These are phyloP conservation scores for Drosophila mimica DNA, from an alignment of 2,888 invertebrate genomes.

Conservation along the genomic window DNA sequence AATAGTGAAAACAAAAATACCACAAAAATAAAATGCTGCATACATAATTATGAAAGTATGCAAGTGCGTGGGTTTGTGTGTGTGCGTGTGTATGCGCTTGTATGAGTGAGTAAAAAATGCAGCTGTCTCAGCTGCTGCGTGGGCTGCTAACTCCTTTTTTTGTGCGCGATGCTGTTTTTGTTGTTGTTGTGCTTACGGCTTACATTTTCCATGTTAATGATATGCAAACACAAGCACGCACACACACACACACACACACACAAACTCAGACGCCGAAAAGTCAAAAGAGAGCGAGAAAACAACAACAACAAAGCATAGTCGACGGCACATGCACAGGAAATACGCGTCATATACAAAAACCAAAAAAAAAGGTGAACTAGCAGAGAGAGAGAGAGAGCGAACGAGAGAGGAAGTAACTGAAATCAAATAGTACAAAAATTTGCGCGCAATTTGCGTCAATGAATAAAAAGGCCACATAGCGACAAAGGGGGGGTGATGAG, in stretches of 20 bases:
- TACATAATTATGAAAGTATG: conserved; percentile 55
- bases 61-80: conserved; percentile 47
- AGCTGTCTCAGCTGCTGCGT: conserved; percentile 56
- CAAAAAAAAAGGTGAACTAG: not conserved
- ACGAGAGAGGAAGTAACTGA: conserved; percentile 47
- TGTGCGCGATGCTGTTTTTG: not conserved
- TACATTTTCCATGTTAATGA: conserved; percentile 71
- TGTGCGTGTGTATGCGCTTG: not conserved
- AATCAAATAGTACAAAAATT: conserved; percentile 69
- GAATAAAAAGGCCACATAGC: conserved; percentile 34
- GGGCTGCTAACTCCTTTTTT: conserved; percentile 67
- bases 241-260: conserved; percentile 25
- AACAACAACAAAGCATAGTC: conserved; percentile 9
- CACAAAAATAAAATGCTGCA: conserved; percentile 32
- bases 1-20: conserved; percentile 23
- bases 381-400: conserved; percentile 26
- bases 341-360: conserved; percentile 63
- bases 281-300: conserved; percentile 46
- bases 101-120: conserved; percentile 25
- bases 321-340: conserved; percentile 34
- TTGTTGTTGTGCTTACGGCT: conserved; percentile 40
- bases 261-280: conserved; percentile 48
- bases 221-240: conserved; percentile 72
- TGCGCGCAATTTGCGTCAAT: conserved; percentile 77
- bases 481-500: conserved; percentile 1